phyloP scores from a whole-genome alignment of 2,888 invertebrate species.

The Campoletis raptor region DNA sequence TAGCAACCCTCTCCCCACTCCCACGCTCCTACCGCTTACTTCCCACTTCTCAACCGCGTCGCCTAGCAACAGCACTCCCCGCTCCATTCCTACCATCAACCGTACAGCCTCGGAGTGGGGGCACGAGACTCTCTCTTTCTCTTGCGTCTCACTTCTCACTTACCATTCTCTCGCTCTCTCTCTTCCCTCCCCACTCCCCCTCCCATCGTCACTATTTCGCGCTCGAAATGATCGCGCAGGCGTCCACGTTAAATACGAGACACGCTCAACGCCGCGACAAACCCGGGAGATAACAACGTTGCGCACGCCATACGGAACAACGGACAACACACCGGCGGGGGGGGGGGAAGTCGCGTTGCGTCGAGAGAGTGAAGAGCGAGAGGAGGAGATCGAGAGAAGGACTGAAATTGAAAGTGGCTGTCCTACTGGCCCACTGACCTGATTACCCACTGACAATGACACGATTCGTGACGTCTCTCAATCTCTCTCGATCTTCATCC shows the following conservation, averaged over 20 bases:
- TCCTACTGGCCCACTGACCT: conserved; percentile 89
- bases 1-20: conserved; percentile 24
- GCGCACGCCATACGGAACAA: conserved; percentile 70
- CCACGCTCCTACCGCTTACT: neutral
- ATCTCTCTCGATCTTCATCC: conserved; percentile 80
- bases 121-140: neutral
- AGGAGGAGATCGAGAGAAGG: conserved; percentile 75
- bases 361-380: conserved; percentile 55
- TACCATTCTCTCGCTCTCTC: neutral
- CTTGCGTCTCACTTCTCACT: neutral
- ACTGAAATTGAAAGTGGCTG: conserved; percentile 85
- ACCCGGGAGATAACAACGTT: conserved; percentile 77
- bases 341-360: neutral
- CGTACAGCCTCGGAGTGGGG: conserved; percentile 15
- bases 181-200: neutral
- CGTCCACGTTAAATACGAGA: conserved; percentile 50
- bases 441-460: conserved; percentile 88
- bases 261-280: conserved; percentile 67
- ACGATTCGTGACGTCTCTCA: conserved; percentile 85
- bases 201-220: conserved; percentile 32
- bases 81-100: conserved; percentile 6
- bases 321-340: conserved; percentile 14
- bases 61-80: conserved; percentile 47
- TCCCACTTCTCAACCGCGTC: conserved; percentile 45
- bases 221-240: conserved; percentile 46